Evolutionary conservation across 2,113 vertebrate genomes (phyloP).

Genomic region (Smithornis capensis): DNA sequence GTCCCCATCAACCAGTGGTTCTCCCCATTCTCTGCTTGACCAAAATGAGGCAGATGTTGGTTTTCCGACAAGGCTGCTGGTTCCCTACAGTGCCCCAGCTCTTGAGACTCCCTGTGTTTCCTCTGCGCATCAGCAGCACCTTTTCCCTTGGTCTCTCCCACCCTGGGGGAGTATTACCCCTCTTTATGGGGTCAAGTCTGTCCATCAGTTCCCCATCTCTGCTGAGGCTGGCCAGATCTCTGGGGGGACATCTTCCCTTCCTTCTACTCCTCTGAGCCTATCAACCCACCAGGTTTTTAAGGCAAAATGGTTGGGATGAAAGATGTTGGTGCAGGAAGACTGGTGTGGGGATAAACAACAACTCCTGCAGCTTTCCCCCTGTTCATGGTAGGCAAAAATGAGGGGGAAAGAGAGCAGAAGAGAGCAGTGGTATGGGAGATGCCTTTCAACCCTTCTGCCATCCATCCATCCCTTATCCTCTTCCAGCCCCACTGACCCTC

Average conservation of each 20-base stretch:
- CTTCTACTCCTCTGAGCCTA: neutral
- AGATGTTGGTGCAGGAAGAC: neutral
- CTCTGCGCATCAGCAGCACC: neutral
- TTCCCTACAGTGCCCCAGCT: neutral
- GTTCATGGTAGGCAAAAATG: accelerated
- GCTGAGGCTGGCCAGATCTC: neutral
- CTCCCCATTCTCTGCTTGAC: neutral
- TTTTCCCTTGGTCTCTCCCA: neutral
- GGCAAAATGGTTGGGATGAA: neutral
- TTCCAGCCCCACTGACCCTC: neutral
- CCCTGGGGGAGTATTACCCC: accelerated
- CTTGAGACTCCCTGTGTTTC: accelerated
- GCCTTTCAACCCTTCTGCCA: neutral
- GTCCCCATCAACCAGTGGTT: neutral
- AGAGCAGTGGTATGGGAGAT: neutral
- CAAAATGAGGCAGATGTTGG: neutral
- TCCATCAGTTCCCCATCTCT: neutral
- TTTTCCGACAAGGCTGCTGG: neutral
- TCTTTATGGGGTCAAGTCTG: neutral
- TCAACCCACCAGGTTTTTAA: neutral
- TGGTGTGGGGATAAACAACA: neutral
- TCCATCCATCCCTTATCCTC: neutral
- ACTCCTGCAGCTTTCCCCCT: neutral
- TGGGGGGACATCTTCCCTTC: neutral
- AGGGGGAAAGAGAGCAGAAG: neutral